Evolutionary conservation across 2,797 vertebrate genomes (phyloP), one percentile per base, ranked within the genome.

Genomic region (Podarcis lilfordi): DNA sequence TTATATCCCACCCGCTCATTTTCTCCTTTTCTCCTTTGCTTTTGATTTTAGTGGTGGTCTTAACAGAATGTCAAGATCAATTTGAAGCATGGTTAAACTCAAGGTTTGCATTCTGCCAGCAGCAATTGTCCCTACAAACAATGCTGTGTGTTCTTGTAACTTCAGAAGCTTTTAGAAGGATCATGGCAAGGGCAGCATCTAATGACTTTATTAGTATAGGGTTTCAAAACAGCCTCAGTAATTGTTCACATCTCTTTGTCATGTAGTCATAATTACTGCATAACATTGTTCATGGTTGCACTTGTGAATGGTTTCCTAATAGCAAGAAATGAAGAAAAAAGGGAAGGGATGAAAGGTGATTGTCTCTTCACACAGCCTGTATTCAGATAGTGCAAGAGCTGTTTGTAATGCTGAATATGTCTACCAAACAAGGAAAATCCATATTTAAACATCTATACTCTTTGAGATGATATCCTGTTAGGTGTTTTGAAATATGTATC

Each of bases 241-340:
- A 98, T 98, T 98, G 98, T 98, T 98, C 96, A 92, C 97, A 96
- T 97, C 97, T 97, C 97, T 98, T 98, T 98, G 98, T 98, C 97
- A 98, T 97, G 97, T 97, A 97, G 97, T 98, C 98, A 98, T 98
- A 98, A 98, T 99, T 98, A 98, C 97, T 97, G 96, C 95, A 94
- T 89, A 95, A 91, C 94, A 97, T 98, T 98, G 97, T 98, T 96
- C 88, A 72, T 94, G 95, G 95, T 93, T 96, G 95, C 96, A 89
- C 92, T 96, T 97, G 96, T 95, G 95, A 97, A 97, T 97, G 96
- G 96, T 97, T 97, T 97, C 95, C 95, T 94, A 95, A 96, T 96
- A 96, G 96, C 97, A 95, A 94, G 90, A 97, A 96, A 97, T 35
- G 96, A 97, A 94, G 91, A 1, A 86, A 92, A 94, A 94, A 90